Conservation (phyloP, 2,113 vertebrate species). For the Nothoprocta perdicaria region DNA sequence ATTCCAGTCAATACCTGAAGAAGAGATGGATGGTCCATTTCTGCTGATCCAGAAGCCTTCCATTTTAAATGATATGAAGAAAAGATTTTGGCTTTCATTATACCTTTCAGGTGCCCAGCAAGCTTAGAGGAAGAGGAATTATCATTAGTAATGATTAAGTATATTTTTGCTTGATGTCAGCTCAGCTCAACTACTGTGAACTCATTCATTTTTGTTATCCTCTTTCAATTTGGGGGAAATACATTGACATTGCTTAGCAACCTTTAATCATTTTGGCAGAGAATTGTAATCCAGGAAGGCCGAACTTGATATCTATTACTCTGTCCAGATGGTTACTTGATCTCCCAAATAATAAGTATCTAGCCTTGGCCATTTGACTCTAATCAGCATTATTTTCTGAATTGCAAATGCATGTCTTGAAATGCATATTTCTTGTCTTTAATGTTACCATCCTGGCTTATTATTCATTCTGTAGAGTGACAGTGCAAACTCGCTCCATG, state of each 20-base stretch:
- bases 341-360: background rate
- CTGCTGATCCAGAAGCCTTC: background rate
- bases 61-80: background rate
- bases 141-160: background rate
- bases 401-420: background rate
- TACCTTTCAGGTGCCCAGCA: background rate
- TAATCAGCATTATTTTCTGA: background rate
- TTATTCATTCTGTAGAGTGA: background rate
- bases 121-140: background rate
- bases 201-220: fast-evolving
- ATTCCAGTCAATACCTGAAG: background rate
- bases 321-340: background rate
- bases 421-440: background rate
- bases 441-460: background rate
- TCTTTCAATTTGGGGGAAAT: background rate
- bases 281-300: background rate
- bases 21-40: background rate
- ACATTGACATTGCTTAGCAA: constrained; percentile 15
- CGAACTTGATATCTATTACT: background rate
- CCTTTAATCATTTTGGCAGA: background rate
- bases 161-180: background rate
- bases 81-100: background rate
- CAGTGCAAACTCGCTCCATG: background rate
- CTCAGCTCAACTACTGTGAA: background rate
- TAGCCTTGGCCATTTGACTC: background rate